Base-by-base conservation (phyloP, 2,113 vertebrate species). In the Ceyx margarethae region DNA sequence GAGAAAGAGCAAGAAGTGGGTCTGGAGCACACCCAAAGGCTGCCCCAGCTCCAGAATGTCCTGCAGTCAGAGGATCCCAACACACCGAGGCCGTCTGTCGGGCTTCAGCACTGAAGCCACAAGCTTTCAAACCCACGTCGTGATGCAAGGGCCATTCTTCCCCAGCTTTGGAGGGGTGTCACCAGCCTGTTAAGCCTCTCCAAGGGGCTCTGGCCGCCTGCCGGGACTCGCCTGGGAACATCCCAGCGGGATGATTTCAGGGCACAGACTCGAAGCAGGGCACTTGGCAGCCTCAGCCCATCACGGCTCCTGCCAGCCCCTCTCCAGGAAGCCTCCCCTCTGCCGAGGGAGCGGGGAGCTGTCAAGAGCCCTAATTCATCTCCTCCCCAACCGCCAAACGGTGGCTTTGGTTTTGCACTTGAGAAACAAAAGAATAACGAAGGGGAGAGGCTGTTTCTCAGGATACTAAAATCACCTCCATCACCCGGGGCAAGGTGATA, bases 81-180 rank as follows among this genome's bases (percentile, higher is more conserved):
- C 5, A 0, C 2, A 6, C 53, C 11, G 3, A 71, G 62, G 45
- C 20, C 2, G 1, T 46, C 62, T 15, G 25, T 48, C 1, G 3
- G 64, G 28, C n/a, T 37, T 42, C 72, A 14, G 81, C 0, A 0
- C 75, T 1, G 1, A 50, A 65, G 23, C 71, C n/a, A 1, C 0
- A 0, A 73, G 8, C 62, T 76, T 74, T 15, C 50, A 20, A 58
- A 13, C 45, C 26, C 10, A 1, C 1, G 3, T 29, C 40, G 6
- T 13, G 15, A n/a, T 10, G 37, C 37, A 35, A 21, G 5, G 51
- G 48, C 0, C 7, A 6, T 57, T 46, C 43, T 64, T 68, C 62
- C 75, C 61, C 5, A 6, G 28, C 45, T 65, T 42, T 45, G 46
- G 53, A 21, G 23, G 46, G 57, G 5, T 29, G 81, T 84, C 56